Percentiles rank a stretch among this genome's conserved stretches.
phyloP scores from a whole-genome alignment of 2,113 vertebrate species.

The Tetrax tetrax region DNA sequence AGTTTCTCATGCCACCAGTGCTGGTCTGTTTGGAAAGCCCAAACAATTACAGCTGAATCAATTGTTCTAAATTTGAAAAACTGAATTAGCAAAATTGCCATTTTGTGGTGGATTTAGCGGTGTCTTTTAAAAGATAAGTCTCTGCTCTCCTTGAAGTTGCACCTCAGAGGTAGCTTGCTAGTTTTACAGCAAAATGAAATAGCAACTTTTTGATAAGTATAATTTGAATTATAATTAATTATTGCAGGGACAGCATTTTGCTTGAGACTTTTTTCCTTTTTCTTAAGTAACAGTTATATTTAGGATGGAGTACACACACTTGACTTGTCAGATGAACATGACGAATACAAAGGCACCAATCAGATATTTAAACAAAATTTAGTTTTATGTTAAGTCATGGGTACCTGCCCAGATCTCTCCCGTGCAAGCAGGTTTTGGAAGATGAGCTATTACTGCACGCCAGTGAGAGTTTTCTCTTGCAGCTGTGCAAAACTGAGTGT shows the following conservation, averaged over 20 bases:
- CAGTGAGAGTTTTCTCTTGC: neutral
- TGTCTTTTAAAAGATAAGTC: neutral
- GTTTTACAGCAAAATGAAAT: neutral
- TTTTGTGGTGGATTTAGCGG: neutral
- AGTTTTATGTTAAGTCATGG: too few relatives aligned
- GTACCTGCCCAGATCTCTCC: neutral
- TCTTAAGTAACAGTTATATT: neutral
- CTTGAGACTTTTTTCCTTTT: neutral
- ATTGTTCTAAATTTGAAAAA: neutral
- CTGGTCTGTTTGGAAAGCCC: accelerated
- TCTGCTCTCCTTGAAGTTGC: neutral
- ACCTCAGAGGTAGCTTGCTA: neutral
- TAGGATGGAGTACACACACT: neutral
- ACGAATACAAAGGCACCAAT: neutral
- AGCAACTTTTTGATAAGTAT: neutral
- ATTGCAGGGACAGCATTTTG: neutral
- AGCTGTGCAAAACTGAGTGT: neutral
- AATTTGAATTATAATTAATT: neutral
- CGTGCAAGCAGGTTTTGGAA: neutral
- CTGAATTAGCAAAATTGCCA: neutral
- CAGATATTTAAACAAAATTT: neutral
- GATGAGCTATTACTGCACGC: neutral
- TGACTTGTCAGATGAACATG: neutral
- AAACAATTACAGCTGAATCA: neutral
- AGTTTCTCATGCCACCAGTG: neutral